phyloP scores from a whole-genome alignment of 2,113 vertebrate genomes.

The Sebastes schlegelii region DNA sequence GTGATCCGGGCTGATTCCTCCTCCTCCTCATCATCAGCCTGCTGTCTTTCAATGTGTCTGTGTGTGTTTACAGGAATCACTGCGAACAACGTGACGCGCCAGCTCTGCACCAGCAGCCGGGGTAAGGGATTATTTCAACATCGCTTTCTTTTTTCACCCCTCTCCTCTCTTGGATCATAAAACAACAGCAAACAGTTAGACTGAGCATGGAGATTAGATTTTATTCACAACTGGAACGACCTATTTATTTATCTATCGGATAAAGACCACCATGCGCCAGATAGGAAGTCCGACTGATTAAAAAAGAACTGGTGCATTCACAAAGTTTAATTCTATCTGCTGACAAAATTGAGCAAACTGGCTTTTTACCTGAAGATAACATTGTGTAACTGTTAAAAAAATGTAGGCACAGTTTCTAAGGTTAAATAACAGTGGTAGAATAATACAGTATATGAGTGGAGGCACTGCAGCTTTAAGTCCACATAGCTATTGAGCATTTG shows the following conservation, averaged over 20 bases:
- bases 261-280: background rate
- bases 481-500: constrained; percentile 68
- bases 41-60: constrained; percentile 40
- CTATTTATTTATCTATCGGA: background rate
- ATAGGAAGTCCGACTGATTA: constrained; percentile 14
- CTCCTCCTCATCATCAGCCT: constrained; percentile 58
- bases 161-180: background rate
- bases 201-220: constrained; percentile 2
- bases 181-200: constrained; percentile 44
- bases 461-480: constrained; percentile 80
- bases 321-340: constrained; percentile 58
- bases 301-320: constrained; percentile 2
- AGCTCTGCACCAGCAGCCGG: constrained; percentile 84
- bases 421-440: constrained; percentile 21
- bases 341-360: background rate
- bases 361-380: background rate
- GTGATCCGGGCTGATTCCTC: constrained; percentile 58
- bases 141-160: constrained; percentile 1
- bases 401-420: background rate
- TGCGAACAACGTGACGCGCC: constrained; percentile 80
- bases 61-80: constrained; percentile 74
- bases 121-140: constrained; percentile 80
- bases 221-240: background rate
- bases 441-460: constrained; percentile 30
- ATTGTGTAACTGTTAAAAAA: background rate